phyloP scores from a whole-genome alignment of 2,888 invertebrate species.

The Zeuzera pyrina region DNA sequence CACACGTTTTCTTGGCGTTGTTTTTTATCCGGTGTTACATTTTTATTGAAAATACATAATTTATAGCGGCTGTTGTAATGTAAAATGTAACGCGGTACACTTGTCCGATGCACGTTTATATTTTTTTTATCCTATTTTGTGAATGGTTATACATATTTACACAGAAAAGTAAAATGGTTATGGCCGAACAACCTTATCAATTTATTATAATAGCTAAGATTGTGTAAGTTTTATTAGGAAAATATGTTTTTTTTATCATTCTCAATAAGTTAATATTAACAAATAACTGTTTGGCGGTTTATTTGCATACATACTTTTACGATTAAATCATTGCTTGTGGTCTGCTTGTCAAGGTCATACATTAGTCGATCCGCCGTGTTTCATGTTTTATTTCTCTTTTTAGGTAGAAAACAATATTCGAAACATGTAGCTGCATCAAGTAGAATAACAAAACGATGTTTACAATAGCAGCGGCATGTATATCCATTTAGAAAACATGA shows the following conservation, averaged over 20 bases:
- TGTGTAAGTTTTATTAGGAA: too few relatives aligned
- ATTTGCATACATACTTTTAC: too few relatives aligned
- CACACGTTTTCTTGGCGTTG: constrained; percentile 71
- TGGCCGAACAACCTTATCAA: constrained; percentile 40
- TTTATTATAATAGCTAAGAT: too few relatives aligned
- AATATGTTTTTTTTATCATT: too few relatives aligned
- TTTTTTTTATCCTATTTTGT: constrained; percentile 41
- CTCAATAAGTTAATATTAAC: too few relatives aligned
- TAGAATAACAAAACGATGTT: constrained; percentile 36
- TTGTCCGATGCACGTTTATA: constrained; percentile 35
- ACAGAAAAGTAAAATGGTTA: constrained; percentile 17
- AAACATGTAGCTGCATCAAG: constrained; percentile 54
- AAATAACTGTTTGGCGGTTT: too few relatives aligned
- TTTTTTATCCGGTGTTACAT: constrained; percentile 63
- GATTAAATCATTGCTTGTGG: too few relatives aligned
- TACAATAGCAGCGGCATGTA: constrained; percentile 36
- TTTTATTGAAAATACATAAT: constrained; percentile 44
- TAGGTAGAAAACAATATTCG: constrained; percentile 29
- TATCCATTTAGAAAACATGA: constrained; percentile 39
- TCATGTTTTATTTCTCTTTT: too few relatives aligned
- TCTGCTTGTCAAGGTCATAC: too few relatives aligned
- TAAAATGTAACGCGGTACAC: constrained; percentile 53
- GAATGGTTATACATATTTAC: constrained; percentile 24
- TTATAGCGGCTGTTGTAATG: constrained; percentile 42
- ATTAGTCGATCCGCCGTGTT: too few relatives aligned